These are phyloP conservation scores for Drosophila melanosoma DNA, from an alignment of 2,888 invertebrate species.

Conservation along the genomic window DNA sequence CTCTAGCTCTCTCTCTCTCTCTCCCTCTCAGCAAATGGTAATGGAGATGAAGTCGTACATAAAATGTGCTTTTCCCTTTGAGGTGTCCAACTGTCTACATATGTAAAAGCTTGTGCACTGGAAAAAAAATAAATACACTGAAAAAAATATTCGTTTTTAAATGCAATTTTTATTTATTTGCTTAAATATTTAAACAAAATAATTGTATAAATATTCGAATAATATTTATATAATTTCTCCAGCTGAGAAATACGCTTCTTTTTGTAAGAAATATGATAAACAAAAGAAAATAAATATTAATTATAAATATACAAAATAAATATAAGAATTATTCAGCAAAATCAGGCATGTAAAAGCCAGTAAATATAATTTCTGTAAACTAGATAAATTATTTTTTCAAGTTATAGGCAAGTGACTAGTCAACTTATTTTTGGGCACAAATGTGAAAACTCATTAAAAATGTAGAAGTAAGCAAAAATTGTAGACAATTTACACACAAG, in stretches of 20 bases:
- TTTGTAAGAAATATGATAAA: background rate
- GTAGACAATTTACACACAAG: slow-evolving; percentile 52
- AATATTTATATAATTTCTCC: background rate
- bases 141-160: background rate
- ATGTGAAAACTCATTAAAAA: slow-evolving; percentile 52
- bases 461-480: slow-evolving; percentile 39
- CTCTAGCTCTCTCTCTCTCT: background rate
- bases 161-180: background rate
- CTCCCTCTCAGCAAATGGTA: slow-evolving; percentile 47
- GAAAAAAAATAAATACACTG: background rate
- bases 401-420: slow-evolving; percentile 39
- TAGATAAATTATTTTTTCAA: background rate
- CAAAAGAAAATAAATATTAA: too few relatives aligned
- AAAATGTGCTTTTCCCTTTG: slow-evolving; percentile 17
- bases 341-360: background rate
- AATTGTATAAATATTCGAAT: background rate
- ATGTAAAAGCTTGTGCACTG: background rate
- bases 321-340: background rate
- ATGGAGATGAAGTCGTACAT: slow-evolving; percentile 68
- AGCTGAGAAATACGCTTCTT: background rate
- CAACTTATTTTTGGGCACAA: slow-evolving; percentile 40
- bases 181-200: background rate
- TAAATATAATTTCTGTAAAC: background rate
- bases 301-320: background rate
- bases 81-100: slow-evolving; percentile 41